These are phyloP conservation scores for Parasteatoda lunata DNA, from an alignment of 2,888 invertebrate genomes.

Conservation along the genomic window DNA sequence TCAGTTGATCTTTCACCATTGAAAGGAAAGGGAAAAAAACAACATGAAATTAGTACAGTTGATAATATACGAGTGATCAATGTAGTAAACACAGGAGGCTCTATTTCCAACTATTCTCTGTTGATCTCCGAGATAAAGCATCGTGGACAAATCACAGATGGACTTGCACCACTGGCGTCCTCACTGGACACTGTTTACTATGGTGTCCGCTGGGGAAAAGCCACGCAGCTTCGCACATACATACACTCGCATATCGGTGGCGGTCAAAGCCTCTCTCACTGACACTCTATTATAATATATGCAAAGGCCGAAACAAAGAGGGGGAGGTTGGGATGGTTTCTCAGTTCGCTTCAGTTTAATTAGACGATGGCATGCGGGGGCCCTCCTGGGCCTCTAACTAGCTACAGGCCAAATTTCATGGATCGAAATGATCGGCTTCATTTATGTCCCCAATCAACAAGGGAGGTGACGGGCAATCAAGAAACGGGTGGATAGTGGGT, in stretches of 20 bases:
- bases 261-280: slow-evolving; percentile 61
- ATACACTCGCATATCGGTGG: slow-evolving; percentile 24
- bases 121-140: too few species aligned
- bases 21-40: too few species aligned
- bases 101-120: too few species aligned
- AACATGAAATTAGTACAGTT: too few species aligned
- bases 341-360: slow-evolving; percentile 67
- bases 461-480: slow-evolving; percentile 60
- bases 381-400: slow-evolving; percentile 48
- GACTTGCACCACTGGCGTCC: slow-evolving; percentile 31
- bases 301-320: slow-evolving; percentile 35
- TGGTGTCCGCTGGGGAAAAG: slow-evolving; percentile 53
- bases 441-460: slow-evolving; percentile 65
- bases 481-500: slow-evolving; percentile 39
- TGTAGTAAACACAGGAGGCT: too few species aligned
- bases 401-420: slow-evolving; percentile 47
- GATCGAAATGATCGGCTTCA: slow-evolving; percentile 64
- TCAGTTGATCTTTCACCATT: too few species aligned
- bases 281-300: slow-evolving; percentile 67
- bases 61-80: too few species aligned
- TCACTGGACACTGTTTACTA: slow-evolving; percentile 27
- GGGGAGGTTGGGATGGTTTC: slow-evolving; percentile 44
- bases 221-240: slow-evolving; percentile 29
- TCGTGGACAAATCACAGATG: not conserved
- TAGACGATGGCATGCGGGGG: slow-evolving; percentile 54